Base-by-base conservation (phyloP, 2,888 invertebrate genomes). In the Dexiosoma caninum region DNA sequence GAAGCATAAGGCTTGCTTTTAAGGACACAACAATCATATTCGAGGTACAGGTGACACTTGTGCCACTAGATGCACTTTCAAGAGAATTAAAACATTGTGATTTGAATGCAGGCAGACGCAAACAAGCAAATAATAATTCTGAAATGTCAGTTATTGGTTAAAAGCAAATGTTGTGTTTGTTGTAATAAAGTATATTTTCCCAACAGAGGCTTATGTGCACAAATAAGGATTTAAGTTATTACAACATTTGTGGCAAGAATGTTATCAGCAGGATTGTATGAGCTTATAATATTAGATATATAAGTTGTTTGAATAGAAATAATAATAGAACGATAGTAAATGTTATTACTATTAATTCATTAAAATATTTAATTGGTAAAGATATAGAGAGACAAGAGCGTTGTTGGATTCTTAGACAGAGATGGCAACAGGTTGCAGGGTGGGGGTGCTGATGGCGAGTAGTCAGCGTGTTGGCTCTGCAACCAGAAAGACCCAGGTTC, bases 131-230 rank as follows among this genome's bases (percentile, higher is more conserved):
- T 14, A 51, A 21, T 40, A 40, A 62, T 59, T 59, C 37, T 2
- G 9, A 51, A 59, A 59, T 44, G 27, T 49, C 46, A 5, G 59
- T 70, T 40, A 10, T 46, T 27, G 19, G 9, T 42, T 9, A 32
- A 42, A 42, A 51, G 14, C 32, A n/a, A n/a, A 60, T 51, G 27
- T 8, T 51, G 30, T 59, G 30, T 51, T 40, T 6, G 32, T 42
- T 46, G 30, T 8, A 9, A 40, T 57, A 21, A 59, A 74, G 55
- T 16, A 53, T 55, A 57, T 76, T 70, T 82, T 70, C 40, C 49
- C 59, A 57, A 75, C 49, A 59, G 51, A 35, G 40, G 21, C 14
- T 30, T 19, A 23, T 14, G 35, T 53, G 35, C 10, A 19, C 32
- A 57, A 49, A 40, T 32, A 60, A 70, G 40, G 14, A 59, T 49